These are phyloP conservation scores for Mythimna pallens DNA, from an alignment of 2,888 invertebrate genomes.

Conservation along the genomic window DNA sequence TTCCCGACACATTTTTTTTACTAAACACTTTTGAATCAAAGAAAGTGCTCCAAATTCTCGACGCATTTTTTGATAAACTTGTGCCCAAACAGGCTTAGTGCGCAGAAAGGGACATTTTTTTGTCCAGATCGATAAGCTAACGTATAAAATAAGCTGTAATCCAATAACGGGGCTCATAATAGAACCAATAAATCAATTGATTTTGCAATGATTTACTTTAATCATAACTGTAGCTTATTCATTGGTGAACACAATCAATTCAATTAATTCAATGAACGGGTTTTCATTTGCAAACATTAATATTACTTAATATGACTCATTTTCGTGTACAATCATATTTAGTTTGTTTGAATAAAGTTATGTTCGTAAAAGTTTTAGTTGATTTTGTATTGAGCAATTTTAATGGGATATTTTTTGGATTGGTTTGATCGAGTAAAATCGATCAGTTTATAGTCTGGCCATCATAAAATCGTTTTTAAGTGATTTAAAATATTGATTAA, in stretches of 20 bases:
- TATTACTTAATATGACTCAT: slow-evolving; percentile 15
- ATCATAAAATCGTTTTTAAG: neutral
- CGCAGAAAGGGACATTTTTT: slow-evolving; percentile 40
- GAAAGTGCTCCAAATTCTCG: neutral
- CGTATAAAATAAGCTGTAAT: slow-evolving; percentile 32
- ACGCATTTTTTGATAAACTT: slow-evolving; percentile 25
- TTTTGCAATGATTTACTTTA: slow-evolving; percentile 10
- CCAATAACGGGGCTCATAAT: slow-evolving; percentile 24
- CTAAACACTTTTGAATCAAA: slow-evolving; percentile 1
- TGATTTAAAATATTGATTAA: neutral
- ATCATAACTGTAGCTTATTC: slow-evolving; percentile 20
- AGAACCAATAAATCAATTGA: slow-evolving; percentile 8
- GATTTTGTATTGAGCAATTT: neutral
- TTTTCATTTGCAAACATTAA: slow-evolving; percentile 38
- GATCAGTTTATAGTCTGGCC: neutral
- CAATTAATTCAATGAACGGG: neutral
- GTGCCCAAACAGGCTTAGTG: slow-evolving; percentile 24
- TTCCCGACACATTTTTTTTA: neutral
- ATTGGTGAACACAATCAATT: slow-evolving; percentile 25
- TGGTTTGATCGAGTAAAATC: neutral
- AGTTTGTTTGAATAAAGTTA: slow-evolving; percentile 14
- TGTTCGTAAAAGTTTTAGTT: neutral
- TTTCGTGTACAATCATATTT: slow-evolving; percentile 6
- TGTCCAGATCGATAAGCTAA: slow-evolving; percentile 37
- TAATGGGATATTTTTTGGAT: slow-evolving; percentile 2